Conservation (phyloP, 2,113 vertebrate genomes). For the Indri indri region DNA sequence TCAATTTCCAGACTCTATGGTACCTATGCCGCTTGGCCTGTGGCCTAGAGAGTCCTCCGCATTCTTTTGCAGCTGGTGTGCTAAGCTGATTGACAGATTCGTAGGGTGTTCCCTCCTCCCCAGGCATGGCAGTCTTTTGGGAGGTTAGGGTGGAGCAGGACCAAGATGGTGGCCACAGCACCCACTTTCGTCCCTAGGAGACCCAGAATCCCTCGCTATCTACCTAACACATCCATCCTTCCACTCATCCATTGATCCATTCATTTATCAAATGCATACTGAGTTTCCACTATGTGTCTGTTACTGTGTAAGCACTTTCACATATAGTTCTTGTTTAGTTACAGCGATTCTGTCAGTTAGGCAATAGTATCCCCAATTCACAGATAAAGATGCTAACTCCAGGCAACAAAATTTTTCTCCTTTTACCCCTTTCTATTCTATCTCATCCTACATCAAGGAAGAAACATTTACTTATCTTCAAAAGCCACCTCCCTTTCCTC, state of each 20-base stretch:
- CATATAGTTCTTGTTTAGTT: neutral
- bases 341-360: neutral
- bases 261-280: neutral
- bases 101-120: no score
- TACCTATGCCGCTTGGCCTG: no score
- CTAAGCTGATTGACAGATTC: no score
- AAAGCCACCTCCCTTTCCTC: neutral
- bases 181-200: no score
- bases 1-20: no score
- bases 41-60: no score
- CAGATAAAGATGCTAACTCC: neutral
- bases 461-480: neutral
- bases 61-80: no score
- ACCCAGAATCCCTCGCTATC: no score
- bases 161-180: no score
- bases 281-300: neutral
- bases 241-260: neutral
- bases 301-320: neutral
- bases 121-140: no score
- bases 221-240: neutral
- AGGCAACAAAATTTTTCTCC: neutral
- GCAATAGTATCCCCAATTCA: neutral
- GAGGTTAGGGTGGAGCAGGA: no score
- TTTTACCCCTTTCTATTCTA: neutral
- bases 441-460: neutral